These are phyloP conservation scores for Cichlasoma orientale DNA, from an alignment of 2,797 vertebrate species.

Conservation along the genomic window DNA sequence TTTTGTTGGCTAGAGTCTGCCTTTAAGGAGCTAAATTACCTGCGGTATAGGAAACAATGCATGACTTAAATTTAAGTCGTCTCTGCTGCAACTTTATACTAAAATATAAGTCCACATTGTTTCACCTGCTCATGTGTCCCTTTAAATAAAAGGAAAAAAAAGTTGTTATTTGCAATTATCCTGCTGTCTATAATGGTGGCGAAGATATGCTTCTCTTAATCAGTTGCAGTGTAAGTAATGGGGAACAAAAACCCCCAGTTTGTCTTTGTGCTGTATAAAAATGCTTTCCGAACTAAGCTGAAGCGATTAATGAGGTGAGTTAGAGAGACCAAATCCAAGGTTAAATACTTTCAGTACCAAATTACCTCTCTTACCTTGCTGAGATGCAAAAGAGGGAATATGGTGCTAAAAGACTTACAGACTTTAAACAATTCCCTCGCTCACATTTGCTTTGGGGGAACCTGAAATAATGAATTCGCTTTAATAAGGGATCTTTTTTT, in stretches of 20 bases:
- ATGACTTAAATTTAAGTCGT: not conserved
- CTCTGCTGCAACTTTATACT: not conserved
- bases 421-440: not conserved
- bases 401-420: not conserved
- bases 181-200: not conserved
- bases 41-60: not conserved
- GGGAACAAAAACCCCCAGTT: not conserved
- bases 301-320: not conserved
- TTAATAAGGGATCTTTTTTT: not conserved
- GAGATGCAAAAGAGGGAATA: not conserved
- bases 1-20: not conserved
- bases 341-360: not conserved
- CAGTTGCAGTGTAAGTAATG: not conserved
- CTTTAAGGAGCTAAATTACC: slow-evolving; percentile 4
- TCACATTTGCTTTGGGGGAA: not conserved
- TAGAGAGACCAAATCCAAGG: not conserved
- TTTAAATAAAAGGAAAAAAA: not conserved
- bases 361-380: not conserved
- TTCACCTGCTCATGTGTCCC: not conserved
- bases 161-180: not conserved
- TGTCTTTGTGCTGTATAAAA: not conserved
- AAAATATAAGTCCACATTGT: not conserved
- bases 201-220: not conserved
- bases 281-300: not conserved
- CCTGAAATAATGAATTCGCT: slow-evolving; percentile 6